A percentile compares a stretch with the other conserved stretches of the same genome.
Evolutionary conservation across 2,797 vertebrate genomes (phyloP).

Genomic region (Molossus molossus): DNA sequence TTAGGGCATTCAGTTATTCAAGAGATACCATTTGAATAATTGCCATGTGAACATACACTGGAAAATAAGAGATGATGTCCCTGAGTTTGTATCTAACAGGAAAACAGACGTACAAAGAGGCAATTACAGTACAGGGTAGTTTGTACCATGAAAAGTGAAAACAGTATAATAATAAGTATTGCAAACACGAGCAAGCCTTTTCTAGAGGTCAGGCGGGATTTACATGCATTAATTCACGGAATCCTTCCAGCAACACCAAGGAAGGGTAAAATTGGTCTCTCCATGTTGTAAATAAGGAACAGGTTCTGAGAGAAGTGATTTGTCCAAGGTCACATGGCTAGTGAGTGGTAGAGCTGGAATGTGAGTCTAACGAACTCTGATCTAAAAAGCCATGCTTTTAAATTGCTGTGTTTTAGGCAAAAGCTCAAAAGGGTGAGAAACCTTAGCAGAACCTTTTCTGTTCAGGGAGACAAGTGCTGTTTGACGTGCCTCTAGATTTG

Average conservation of each 20-base stretch:
- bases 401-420: not conserved
- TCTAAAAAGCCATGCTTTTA: not conserved
- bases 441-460: not conserved
- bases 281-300: not conserved
- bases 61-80: not conserved
- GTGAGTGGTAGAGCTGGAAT: not conserved
- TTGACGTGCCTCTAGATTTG: not conserved
- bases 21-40: not conserved
- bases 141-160: not conserved
- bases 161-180: not conserved
- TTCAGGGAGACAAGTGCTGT: not conserved
- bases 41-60: not conserved
- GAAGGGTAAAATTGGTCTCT: not conserved
- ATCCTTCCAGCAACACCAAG: not conserved
- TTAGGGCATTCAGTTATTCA: slow-evolving; percentile 30
- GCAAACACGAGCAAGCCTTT: not conserved
- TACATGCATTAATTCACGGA: not conserved
- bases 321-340: not conserved
- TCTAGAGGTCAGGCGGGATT: not conserved
- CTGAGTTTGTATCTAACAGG: not conserved
- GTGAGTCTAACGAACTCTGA: not conserved
- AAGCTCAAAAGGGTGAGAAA: not conserved
- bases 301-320: not conserved
- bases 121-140: not conserved
- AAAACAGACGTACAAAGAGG: not conserved